Evolutionary conservation across 2,113 vertebrate genomes (phyloP).

Genomic region (Chroicocephalus ridibundus): DNA sequence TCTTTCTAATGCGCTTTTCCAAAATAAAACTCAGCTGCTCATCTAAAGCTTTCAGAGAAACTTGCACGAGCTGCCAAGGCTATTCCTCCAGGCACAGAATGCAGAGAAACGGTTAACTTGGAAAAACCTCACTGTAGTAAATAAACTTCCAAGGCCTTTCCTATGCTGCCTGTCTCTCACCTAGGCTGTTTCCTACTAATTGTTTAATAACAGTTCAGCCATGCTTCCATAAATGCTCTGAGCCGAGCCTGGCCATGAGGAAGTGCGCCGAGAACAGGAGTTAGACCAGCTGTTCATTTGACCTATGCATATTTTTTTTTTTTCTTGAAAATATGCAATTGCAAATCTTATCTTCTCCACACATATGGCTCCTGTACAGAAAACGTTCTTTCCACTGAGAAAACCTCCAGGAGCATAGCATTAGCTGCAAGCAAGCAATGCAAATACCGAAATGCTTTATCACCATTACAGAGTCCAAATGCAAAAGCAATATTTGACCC

Average conservation of each 20-base stretch:
- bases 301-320: neutral
- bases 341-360: constrained; percentile 41
- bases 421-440: constrained; percentile 17
- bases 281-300: neutral
- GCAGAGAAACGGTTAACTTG: neutral
- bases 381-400: neutral
- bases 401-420: neutral
- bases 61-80: neutral
- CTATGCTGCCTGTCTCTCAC: neutral
- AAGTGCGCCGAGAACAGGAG: neutral
- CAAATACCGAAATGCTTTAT: constrained; percentile 22
- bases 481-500: constrained; percentile 8
- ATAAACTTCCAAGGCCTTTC: neutral
- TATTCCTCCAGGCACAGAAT: neutral
- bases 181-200: neutral
- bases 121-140: neutral
- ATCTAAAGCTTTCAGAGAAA: neutral
- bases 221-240: neutral
- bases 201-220: neutral
- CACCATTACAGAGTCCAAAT: neutral
- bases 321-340: constrained; percentile 3
- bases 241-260: neutral
- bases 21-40: neutral
- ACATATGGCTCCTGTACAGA: constrained; percentile 22
- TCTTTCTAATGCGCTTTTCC: neutral